A percentile compares a stretch with the other conserved stretches of the same genome.
phyloP scores from a whole-genome alignment of 2,113 vertebrate genomes.

The Brachyhypopomus gauderio region DNA sequence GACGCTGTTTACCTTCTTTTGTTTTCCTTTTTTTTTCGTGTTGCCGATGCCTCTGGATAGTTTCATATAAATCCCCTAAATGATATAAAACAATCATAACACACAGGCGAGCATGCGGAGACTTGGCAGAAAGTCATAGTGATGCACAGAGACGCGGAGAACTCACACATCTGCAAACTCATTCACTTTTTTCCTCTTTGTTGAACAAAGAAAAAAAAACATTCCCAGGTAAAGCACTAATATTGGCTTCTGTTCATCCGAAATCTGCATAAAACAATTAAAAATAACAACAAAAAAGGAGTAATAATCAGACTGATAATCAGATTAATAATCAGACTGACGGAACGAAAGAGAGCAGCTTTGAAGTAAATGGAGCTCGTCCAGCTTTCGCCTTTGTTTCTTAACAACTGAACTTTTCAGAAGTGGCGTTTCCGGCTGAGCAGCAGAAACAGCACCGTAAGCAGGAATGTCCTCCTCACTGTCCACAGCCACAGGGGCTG shows the following conservation, averaged over 20 bases:
- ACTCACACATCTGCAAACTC: conserved; percentile 71
- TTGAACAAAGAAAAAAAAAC: conserved; percentile 53
- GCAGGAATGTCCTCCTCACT: conserved; percentile 66
- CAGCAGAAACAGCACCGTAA: conserved; percentile 39
- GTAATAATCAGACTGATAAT: conserved; percentile 70
- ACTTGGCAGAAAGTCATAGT: conserved; percentile 73
- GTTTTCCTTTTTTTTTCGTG: conserved; percentile 64
- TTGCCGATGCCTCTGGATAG: conserved; percentile 66
- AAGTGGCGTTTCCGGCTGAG: conserved; percentile 66
- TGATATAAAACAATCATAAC: conserved; percentile 74
- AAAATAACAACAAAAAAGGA: conserved; percentile 65
- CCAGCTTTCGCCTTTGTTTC: conserved; percentile 84
- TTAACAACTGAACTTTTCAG: conserved; percentile 54
- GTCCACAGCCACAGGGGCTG: conserved; percentile 56
- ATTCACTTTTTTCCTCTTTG: conserved; percentile 61
- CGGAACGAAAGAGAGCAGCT: conserved; percentile 90
- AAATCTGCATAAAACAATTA: conserved; percentile 59
- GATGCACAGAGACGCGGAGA: conserved; percentile 74
- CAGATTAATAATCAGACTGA: conserved; percentile 72
- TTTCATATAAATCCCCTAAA: conserved; percentile 67
- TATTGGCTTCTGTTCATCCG: conserved; percentile 67
- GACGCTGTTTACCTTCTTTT: conserved; percentile 46
- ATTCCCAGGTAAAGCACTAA: conserved; percentile 65
- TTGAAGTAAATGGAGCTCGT: conserved; percentile 93
- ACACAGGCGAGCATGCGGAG: conserved; percentile 80